phyloP scores from a whole-genome alignment of 2,888 invertebrate species.

The Physocephala rufipes region DNA sequence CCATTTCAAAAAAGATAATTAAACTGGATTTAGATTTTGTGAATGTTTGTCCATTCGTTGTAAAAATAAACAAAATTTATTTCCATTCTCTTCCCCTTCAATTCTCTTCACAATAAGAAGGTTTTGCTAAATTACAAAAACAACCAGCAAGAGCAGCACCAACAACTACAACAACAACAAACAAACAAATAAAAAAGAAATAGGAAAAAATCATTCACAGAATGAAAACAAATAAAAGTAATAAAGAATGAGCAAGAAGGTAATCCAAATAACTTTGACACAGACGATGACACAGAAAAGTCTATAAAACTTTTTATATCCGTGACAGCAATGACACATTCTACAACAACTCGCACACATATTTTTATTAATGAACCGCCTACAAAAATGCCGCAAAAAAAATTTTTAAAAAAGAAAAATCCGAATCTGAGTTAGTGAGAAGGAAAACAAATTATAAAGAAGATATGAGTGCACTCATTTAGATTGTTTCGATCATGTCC shows the following conservation, averaged over 20 bases:
- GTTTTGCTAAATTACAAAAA: background rate
- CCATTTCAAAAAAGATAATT: background rate
- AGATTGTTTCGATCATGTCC: background rate
- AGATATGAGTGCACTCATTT: too few species aligned
- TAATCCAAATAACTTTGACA: background rate
- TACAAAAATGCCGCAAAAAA: too few species aligned
- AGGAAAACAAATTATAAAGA: too few species aligned
- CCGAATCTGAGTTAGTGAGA: background rate
- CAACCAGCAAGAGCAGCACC: background rate
- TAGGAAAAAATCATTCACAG: too few species aligned
- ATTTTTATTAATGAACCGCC: too few species aligned
- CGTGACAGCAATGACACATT: conserved; percentile 7
- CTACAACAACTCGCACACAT: background rate
- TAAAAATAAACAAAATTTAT: too few species aligned
- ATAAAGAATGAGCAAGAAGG: too few species aligned
- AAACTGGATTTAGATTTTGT: background rate
- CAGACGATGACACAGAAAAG: conserved; percentile 1
- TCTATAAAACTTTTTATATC: conserved; percentile 9
- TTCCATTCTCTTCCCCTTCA: too few species aligned
- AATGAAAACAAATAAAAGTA: too few species aligned
- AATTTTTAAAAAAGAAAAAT: background rate
- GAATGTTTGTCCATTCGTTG: conserved; percentile 9
- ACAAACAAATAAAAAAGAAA: conserved; percentile 1
- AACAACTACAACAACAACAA: background rate
- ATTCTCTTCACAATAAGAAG: background rate